Conservation (phyloP, 2,113 vertebrate species). For the Anas platyrhynchos region DNA sequence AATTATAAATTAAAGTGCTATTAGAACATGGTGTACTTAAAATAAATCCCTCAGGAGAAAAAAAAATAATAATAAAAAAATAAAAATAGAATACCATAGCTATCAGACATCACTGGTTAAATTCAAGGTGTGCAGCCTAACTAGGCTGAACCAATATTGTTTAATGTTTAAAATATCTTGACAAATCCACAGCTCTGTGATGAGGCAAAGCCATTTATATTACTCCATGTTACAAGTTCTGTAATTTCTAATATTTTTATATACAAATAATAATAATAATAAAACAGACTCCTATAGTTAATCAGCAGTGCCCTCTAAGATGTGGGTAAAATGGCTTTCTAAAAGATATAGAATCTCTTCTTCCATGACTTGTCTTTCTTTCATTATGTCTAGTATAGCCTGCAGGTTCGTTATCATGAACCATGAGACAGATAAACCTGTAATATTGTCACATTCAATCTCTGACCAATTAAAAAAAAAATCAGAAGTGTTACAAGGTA, state of each 20-base stretch:
- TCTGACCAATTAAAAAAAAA: not conserved
- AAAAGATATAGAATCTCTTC: not conserved
- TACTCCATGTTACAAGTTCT: not conserved
- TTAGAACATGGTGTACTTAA: not conserved
- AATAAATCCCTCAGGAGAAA: not conserved
- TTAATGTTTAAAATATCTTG: not conserved
- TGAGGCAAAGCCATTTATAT: not conserved
- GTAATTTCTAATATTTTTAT: not conserved
- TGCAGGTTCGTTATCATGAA: not conserved
- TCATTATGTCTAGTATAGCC: not conserved
- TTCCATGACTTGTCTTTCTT: too few species aligned
- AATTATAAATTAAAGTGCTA: not conserved
- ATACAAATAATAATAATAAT: not conserved
- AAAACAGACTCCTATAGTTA: not conserved
- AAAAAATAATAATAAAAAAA: too few species aligned
- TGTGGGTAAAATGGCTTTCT: not conserved
- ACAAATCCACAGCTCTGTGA: not conserved
- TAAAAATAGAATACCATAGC: not conserved
- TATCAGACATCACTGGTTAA: not conserved
- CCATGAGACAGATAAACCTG: not conserved
- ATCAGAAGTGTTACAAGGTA: not conserved
- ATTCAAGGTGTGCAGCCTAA: not conserved
- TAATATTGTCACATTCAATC: not conserved
- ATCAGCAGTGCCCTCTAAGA: not conserved
- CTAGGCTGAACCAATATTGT: not conserved